Conservation (phyloP, 2,888 invertebrate species). For the Eumerus sabulonum region DNA sequence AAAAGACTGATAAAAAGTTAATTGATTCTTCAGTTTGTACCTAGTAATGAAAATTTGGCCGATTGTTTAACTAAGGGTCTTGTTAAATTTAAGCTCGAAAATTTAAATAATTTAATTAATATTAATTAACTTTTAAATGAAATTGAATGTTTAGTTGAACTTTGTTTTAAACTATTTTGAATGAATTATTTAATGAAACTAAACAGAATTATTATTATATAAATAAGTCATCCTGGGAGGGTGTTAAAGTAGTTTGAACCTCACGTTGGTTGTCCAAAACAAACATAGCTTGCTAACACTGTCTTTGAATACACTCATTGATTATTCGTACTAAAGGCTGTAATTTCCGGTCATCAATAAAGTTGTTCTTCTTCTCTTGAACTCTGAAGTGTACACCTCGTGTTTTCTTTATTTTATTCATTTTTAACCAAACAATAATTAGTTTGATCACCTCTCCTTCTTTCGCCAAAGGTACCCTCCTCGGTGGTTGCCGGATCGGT, state of each 20-base stretch:
- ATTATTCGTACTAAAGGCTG: no score
- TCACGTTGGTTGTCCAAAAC: not conserved
- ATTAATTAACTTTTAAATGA: constrained; percentile 2
- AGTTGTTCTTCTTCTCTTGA: constrained; percentile 8
- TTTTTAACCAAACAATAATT: no score
- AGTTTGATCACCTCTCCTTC: no score
- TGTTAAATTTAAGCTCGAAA: constrained; percentile 20
- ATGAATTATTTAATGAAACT: constrained; percentile 14
- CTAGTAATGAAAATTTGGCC: constrained; percentile 11
- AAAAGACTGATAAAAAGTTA: constrained; percentile 13
- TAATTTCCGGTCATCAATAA: not conserved
- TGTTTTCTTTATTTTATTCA: no score
- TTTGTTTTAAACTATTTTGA: constrained; percentile 7
- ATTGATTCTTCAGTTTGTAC: constrained; percentile 2
- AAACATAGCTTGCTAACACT: not conserved
- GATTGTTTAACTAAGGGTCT: constrained; percentile 19
- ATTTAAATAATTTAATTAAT: constrained; percentile 12
- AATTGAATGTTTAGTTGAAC: constrained; percentile 3
- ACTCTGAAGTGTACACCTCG: constrained; percentile 1
- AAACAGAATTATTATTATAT: constrained; percentile 7
- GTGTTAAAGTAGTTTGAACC: constrained; percentile 4
- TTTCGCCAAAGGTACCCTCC: no score
- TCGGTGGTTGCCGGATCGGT: no score
- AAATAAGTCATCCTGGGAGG: constrained; percentile 13
- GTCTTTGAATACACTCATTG: not conserved